phyloP scores from a whole-genome alignment of 1,140 invertebrate genomes.

The Melitaea cinxia region DNA sequence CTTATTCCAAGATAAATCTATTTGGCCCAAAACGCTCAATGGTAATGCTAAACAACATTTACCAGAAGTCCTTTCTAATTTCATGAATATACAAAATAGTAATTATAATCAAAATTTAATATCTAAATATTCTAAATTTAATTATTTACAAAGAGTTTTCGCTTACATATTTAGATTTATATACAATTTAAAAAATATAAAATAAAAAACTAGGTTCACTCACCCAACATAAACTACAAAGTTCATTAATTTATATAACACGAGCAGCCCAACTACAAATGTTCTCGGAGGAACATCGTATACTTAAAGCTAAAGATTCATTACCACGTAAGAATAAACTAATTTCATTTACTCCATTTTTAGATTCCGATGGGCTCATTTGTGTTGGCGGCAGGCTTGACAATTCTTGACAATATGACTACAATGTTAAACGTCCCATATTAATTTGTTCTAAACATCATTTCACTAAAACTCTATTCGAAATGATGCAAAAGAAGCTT shows the following conservation, averaged over 20 bases:
- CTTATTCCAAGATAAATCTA: constrained; percentile 2
- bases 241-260: background rate
- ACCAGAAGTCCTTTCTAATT: constrained; percentile 17
- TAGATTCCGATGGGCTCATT: constrained; percentile 11
- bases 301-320: constrained; percentile 17
- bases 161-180: constrained; percentile 13
- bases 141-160: background rate
- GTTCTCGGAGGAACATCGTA: constrained; percentile 17
- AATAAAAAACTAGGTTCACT: background rate
- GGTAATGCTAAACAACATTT: background rate
- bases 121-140: constrained; percentile 18
- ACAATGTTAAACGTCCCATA: constrained; percentile 25
- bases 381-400: constrained; percentile 13
- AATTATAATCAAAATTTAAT: constrained; percentile 13
- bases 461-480: constrained; percentile 29
- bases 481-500: constrained; percentile 19
- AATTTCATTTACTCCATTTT: constrained; percentile 23
- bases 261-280: background rate
- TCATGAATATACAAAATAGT: constrained; percentile 1
- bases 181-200: constrained; percentile 4
- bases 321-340: constrained; percentile 29
- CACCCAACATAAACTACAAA: background rate
- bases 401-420: constrained; percentile 21
- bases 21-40: constrained; percentile 26
- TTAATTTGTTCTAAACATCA: constrained; percentile 20